These are phyloP conservation scores for Parnassius mnemosyne DNA, from an alignment of 2,888 invertebrate species.

Conservation along the genomic window DNA sequence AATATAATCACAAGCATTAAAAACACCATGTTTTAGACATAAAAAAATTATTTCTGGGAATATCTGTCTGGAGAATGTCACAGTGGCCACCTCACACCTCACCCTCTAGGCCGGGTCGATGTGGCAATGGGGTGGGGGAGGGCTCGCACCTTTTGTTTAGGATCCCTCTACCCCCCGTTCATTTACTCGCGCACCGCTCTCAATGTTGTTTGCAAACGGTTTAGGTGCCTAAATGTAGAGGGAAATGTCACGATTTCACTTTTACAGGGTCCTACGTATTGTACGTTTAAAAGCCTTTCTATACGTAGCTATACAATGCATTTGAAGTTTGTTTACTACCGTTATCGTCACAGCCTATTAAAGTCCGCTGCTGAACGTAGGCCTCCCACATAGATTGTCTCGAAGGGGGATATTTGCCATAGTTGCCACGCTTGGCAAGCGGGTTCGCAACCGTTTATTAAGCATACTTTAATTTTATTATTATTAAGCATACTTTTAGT, in stretches of 20 bases:
- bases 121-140: conserved; percentile 48
- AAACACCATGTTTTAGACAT: too few relatives aligned
- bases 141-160: conserved; percentile 79
- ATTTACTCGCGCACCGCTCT: conserved; percentile 68
- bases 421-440: too few relatives aligned
- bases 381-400: too few relatives aligned
- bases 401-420: too few relatives aligned
- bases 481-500: too few relatives aligned
- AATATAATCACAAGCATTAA: too few relatives aligned
- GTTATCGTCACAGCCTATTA: too few relatives aligned
- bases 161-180: conserved; percentile 59
- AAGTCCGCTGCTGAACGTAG: too few relatives aligned
- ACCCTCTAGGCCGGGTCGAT: conserved; percentile 62
- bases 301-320: neutral
- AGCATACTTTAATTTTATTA: too few relatives aligned
- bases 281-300: conserved; percentile 23
- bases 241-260: conserved; percentile 77
- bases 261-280: conserved; percentile 48
- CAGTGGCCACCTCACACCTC: conserved; percentile 41
- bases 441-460: too few relatives aligned
- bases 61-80: neutral
- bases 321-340: neutral
- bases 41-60: neutral
- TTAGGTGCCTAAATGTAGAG: conserved; percentile 76
- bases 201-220: conserved; percentile 76